These are phyloP conservation scores for Drosophila gaucha DNA, from an alignment of 2,888 invertebrate species.

Conservation along the genomic window DNA sequence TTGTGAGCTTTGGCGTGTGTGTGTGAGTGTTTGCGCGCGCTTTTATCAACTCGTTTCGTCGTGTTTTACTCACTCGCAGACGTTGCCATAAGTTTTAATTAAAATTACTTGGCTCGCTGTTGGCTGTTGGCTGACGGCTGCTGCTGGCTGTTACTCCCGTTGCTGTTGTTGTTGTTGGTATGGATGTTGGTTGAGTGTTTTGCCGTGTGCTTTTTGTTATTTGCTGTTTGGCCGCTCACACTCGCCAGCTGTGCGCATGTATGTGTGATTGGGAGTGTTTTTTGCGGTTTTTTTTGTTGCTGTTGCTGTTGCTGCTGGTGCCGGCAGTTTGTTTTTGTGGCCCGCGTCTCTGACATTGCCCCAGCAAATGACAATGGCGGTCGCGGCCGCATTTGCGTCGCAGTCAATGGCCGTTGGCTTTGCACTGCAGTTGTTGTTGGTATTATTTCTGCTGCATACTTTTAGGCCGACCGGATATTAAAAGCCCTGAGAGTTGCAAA, in stretches of 20 bases:
- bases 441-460: slow-evolving; percentile 42
- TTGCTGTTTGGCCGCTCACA: slow-evolving; percentile 72
- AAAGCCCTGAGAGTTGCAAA: slow-evolving; percentile 53
- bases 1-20: slow-evolving; percentile 23
- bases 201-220: slow-evolving; percentile 78
- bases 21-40: slow-evolving; percentile 46
- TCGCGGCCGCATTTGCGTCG: slow-evolving; percentile 30
- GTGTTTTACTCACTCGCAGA: slow-evolving; percentile 79
- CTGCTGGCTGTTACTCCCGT: slow-evolving; percentile 19
- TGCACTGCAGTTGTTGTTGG: slow-evolving; percentile 35
- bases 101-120: slow-evolving; percentile 73
- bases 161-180: slow-evolving; percentile 27
- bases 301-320: slow-evolving; percentile 48
- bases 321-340: slow-evolving; percentile 63
- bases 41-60: slow-evolving; percentile 78
- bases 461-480: slow-evolving; percentile 69
- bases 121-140: slow-evolving; percentile 60
- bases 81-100: slow-evolving; percentile 79
- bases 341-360: slow-evolving; percentile 72
- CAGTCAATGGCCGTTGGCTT: slow-evolving; percentile 66
- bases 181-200: slow-evolving; percentile 65
- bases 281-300: slow-evolving; percentile 63
- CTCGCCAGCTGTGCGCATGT: slow-evolving; percentile 45
- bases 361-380: slow-evolving; percentile 70
- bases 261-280: slow-evolving; percentile 50